Conservation (phyloP, 2,888 invertebrate species). For the Drosophila pseudotakahashii region DNA sequence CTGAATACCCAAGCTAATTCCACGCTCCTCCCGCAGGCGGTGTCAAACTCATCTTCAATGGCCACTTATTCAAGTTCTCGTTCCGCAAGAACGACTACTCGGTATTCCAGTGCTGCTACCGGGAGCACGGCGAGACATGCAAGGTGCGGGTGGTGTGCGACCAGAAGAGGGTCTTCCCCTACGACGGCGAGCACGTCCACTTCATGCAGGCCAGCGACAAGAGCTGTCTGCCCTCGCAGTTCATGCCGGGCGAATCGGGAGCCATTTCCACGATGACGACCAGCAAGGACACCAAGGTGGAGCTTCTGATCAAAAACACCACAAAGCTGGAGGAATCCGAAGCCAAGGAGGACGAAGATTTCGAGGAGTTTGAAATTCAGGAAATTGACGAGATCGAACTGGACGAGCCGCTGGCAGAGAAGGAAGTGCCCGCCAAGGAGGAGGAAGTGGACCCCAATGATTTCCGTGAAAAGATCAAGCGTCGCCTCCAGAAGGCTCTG, state of each 20-base stretch:
- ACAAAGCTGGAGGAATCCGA: conserved; percentile 18
- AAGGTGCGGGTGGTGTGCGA: conserved; percentile 81
- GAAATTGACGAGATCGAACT: conserved; percentile 38
- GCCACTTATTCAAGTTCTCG: conserved; percentile 82
- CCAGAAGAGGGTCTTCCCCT: conserved; percentile 80
- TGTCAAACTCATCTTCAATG: conserved; percentile 82
- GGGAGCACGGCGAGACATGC: conserved; percentile 82
- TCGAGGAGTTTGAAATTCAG: conserved; percentile 52
- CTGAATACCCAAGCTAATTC: not conserved
- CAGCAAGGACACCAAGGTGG: conserved; percentile 41
- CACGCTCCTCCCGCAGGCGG: conserved; percentile 64
- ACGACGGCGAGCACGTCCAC: conserved; percentile 82
- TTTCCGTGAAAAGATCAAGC: conserved; percentile 83
- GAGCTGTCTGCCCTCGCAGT: conserved; percentile 80
- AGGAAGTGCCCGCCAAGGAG: not conserved
- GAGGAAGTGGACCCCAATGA: conserved; percentile 68
- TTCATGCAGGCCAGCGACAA: conserved; percentile 82
- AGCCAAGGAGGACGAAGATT: conserved; percentile 50
- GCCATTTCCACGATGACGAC: conserved; percentile 18
- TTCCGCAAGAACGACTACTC: conserved; percentile 81
- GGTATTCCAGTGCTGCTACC: conserved; percentile 83
- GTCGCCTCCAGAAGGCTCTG: conserved; percentile 82
- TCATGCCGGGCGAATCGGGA: conserved; percentile 66
- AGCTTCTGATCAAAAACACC: conserved; percentile 21
- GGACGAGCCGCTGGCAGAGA: conserved; percentile 18